Base-by-base conservation (phyloP, 2,888 invertebrate species). In the Tromatobia lineatoria region DNA sequence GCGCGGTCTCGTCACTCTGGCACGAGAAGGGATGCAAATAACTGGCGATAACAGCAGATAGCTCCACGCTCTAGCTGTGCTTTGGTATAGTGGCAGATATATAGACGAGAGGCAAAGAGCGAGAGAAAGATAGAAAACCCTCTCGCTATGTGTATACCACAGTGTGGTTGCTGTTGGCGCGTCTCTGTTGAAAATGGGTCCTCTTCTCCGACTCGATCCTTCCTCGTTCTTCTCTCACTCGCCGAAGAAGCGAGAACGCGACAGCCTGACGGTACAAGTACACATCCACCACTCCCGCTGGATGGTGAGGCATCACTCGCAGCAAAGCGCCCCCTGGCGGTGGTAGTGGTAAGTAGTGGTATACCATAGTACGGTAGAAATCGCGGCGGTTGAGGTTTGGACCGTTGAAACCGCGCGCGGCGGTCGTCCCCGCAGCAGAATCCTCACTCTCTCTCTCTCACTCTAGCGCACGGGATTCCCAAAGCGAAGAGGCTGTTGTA, bases 21-120 rank as follows among this genome's bases (percentile, higher is more conserved):
- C 50, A 54, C 67, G 59, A 90, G 90, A 90, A 91, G 91, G 91
- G 92, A 92, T 92, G 92, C 92, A 92, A 92, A 93, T 92, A 93
- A 93, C 92, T 91, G 93, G 92, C 91, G 92, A 92, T 93, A 93
- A 93, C 93, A 92, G 91, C 92, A 91, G 92, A 92, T 92, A 92
- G 91, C 92, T 92, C 90, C 85, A 74, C 83, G 81, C 85, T 85
- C 85, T 88, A 88, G 85, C 80, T 75, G 70, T 76, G 80, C 79
- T 73, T 88, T 86, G 84, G 84, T 70, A 64, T 25, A 23, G 54
- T 61, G 71, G 47, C 7, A 34, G 34, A 3, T 34, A 3, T 34
- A 34, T 34, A 34, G 47, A 70, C 73, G 78, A 78, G 76, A 82
- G 78, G 70, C 82, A 78, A 81, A 59, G 79, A 67, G 76, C 67